Conservation (phyloP, 1,140 invertebrate genomes). For the Heliconius hermathena region DNA sequence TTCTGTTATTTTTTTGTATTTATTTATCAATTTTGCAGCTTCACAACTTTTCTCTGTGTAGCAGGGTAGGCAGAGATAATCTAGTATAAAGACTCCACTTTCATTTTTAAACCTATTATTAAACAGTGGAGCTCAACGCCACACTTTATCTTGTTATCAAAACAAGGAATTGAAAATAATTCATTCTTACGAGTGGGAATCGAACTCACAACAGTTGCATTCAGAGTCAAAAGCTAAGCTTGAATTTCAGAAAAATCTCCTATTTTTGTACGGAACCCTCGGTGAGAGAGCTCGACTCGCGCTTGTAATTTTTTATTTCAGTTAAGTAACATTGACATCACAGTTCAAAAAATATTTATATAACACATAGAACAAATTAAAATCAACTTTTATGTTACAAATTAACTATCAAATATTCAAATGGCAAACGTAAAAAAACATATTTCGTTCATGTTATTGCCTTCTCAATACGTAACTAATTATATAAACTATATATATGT, state of each 20-base stretch:
- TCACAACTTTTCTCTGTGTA: too few species aligned
- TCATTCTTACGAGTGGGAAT: too few species aligned
- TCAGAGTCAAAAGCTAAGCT: too few species aligned
- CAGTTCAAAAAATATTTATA: background rate
- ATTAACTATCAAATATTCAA: background rate
- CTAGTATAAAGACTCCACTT: too few species aligned
- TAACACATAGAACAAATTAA: background rate
- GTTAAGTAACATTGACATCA: background rate
- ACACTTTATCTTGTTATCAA: too few species aligned
- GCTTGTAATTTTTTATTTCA: background rate
- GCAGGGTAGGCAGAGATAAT: too few species aligned
- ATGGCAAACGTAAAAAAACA: background rate
- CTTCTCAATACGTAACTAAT: background rate
- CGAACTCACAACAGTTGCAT: too few species aligned
- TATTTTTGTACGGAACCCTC: too few species aligned
- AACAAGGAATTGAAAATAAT: too few species aligned
- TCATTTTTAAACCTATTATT: too few species aligned
- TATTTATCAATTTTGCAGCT: background rate
- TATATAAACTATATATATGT: slow-evolving; percentile 6
- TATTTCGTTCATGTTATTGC: background rate
- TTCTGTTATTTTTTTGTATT: slow-evolving; percentile 5
- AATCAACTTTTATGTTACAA: background rate
- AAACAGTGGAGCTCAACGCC: too few species aligned
- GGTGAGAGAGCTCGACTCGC: too few species aligned
- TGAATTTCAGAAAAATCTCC: background rate